Conservation (phyloP, 2,113 vertebrate genomes). For the Panurus biarmicus region DNA sequence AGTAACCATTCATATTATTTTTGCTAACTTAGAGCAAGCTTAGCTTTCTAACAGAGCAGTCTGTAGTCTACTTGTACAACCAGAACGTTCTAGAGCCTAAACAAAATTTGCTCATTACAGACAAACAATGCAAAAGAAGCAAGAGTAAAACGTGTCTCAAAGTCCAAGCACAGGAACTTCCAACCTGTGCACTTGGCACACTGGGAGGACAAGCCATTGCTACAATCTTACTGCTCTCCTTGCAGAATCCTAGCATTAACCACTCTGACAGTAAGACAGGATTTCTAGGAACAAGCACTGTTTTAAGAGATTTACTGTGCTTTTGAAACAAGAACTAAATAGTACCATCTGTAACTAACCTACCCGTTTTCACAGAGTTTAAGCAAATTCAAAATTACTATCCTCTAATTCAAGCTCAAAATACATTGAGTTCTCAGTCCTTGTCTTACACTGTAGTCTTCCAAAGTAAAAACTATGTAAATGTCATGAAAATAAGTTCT, state of each 20-base stretch:
- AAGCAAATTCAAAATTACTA: neutral
- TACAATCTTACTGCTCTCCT: neutral
- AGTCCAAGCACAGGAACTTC: neutral
- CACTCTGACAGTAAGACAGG: neutral
- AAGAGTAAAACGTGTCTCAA: neutral
- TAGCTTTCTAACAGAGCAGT: neutral
- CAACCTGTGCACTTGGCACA: neutral
- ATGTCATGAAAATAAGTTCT: neutral
- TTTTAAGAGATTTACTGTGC: neutral
- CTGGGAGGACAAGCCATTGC: neutral
- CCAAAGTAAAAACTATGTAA: neutral
- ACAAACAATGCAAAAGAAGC: neutral
- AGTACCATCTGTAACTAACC: neutral
- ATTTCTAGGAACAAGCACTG: neutral
- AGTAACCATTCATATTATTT: neutral
- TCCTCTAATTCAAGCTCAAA: neutral
- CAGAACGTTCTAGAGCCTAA: neutral
- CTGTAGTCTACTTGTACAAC: neutral
- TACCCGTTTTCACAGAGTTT: accelerated
- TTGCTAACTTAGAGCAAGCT: neutral
- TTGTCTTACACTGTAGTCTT: neutral
- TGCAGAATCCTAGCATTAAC: neutral
- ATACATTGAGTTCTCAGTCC: neutral
- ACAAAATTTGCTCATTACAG: neutral
- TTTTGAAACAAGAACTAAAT: neutral